Evolutionary conservation across 2,888 invertebrate species (phyloP), one percentile per base, ranked within the genome.

Genomic region (Lutraria lutraria): DNA sequence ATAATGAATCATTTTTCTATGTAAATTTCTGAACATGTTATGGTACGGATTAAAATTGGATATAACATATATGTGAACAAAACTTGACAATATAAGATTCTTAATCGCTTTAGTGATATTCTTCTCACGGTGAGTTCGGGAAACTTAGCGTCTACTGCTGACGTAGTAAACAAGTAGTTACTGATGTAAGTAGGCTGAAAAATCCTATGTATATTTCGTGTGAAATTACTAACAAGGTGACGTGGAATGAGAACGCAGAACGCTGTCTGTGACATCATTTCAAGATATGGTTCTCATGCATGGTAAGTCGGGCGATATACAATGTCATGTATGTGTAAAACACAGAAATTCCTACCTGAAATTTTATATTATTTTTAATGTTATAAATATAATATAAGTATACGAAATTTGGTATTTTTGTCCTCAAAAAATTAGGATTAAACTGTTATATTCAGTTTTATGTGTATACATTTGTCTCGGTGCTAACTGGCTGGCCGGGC

Each of bases 1-100:
- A 31, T 76, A 84, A 84, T 84, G 72, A 84, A 72, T 84, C 84
- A 84, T 76, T 84, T 84, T 76, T 76, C 76, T 76, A 76, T 76
- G 76, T 76, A 76, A 76, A 76, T 76, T 31, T 31, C 34, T 76
- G 0, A 76, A 76, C 76, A 16, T 76, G 76, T 76, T 76, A 76
- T 76, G 19, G 10, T 25, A 76, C 31, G 76, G 76, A 76, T 76
- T 76, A 76, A 76, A 34, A 76, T 19, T 76, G 76, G 76, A 76
- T 76, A 76, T 76, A 34, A 76, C 76, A 76, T 15, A 76, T 34
- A 31, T 76, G 34, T 76, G 76, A 34, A 76, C 31, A 31, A 43
- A 43, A 16, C 19, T 76, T 31, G 76, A 76, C 76, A 31, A 34
- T 25, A 25, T 25, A 68, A 68, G 63, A 68, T n/a, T 68, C 25